Evolutionary conservation across 1,140 invertebrate species (phyloP).

Genomic region (Pseudomyrmex cubaensis): DNA sequence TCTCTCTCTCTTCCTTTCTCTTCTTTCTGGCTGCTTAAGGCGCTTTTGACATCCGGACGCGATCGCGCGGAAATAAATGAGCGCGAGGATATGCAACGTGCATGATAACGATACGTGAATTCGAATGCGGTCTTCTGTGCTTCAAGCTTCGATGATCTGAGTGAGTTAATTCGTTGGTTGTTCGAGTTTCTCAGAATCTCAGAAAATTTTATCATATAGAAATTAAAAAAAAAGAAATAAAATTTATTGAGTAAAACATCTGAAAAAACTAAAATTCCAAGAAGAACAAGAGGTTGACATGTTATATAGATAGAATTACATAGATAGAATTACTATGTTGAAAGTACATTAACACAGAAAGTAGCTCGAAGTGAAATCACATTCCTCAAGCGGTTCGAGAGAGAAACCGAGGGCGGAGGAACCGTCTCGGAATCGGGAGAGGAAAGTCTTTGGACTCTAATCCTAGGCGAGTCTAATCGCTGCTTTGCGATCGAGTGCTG

Average conservation of each 20-base stretch:
- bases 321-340: too few species aligned
- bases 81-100: slow-evolving; percentile 21
- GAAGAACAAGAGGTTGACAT: too few species aligned
- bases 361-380: slow-evolving; percentile 9
- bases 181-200: too few species aligned
- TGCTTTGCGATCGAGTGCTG: slow-evolving; percentile 41
- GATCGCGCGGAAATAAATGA: slow-evolving; percentile 72
- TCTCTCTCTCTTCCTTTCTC: not conserved
- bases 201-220: too few species aligned
- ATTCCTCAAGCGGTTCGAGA: slow-evolving; percentile 20
- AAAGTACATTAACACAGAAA: not conserved
- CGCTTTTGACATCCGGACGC: slow-evolving; percentile 64
- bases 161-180: slow-evolving; percentile 7
- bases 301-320: too few species aligned
- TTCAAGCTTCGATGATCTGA: slow-evolving; percentile 16
- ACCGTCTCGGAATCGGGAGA: not conserved
- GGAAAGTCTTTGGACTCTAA: slow-evolving; percentile 21
- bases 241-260: too few species aligned
- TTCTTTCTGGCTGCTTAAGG: slow-evolving; percentile 33
- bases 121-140: slow-evolving; percentile 17
- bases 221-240: too few species aligned
- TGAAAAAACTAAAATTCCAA: too few species aligned
- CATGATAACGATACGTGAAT: slow-evolving; percentile 48
- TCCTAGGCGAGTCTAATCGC: slow-evolving; percentile 50
- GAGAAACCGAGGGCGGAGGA: too few species aligned